phyloP scores from a whole-genome alignment of 2,888 invertebrate species.

The Nysson spinosus region DNA sequence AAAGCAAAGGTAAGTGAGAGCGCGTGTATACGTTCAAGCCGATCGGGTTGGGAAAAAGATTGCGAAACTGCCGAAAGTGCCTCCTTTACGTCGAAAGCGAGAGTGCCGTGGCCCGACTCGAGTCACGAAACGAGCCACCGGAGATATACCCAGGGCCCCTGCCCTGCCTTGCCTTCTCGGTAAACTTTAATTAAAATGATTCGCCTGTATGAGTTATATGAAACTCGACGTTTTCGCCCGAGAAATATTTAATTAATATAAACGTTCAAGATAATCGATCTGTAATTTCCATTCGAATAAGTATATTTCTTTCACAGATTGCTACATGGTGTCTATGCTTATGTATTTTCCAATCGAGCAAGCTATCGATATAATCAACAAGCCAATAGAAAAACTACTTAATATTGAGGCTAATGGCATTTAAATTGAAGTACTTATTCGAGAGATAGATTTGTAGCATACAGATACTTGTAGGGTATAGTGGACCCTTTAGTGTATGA shows the following conservation, averaged over 20 bases:
- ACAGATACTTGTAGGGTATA: no score
- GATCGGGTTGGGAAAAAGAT: constrained; percentile 66
- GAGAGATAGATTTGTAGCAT: no score
- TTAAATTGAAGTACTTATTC: no score
- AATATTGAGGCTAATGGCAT: no score
- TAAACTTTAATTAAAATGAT: constrained; percentile 46
- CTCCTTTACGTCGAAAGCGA: constrained; percentile 58
- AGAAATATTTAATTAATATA: constrained; percentile 36
- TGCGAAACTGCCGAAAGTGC: constrained; percentile 67
- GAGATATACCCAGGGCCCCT: constrained; percentile 42
- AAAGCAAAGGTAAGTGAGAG: constrained; percentile 41
- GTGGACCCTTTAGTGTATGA: no score
- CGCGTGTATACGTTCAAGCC: constrained; percentile 45
- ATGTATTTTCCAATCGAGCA: no score
- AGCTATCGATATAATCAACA: no score
- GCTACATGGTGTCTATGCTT: no score
- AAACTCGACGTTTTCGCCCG: constrained; percentile 30
- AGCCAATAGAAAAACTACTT: no score
- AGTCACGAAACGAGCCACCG: constrained; percentile 34
- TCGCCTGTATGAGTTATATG: constrained; percentile 43
- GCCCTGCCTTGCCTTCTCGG: constrained; percentile 34
- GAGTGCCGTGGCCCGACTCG: constrained; percentile 48
- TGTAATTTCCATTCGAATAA: background rate
- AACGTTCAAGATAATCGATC: background rate
- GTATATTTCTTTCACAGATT: background rate